Conservation (phyloP, 2,888 invertebrate species). For the Psylliodes chrysocephalus region DNA sequence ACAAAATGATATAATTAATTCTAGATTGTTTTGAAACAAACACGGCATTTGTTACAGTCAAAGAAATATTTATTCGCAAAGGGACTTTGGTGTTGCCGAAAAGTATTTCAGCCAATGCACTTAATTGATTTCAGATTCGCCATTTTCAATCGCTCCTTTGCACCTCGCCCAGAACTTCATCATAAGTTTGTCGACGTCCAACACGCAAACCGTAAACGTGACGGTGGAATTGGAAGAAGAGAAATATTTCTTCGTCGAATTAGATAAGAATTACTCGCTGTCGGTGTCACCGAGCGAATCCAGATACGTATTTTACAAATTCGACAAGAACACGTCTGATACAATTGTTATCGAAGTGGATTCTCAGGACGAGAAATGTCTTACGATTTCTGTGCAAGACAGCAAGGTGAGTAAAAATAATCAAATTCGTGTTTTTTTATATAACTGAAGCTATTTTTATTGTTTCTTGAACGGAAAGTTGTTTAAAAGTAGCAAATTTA, state of each 20-base stretch:
- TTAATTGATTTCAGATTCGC: not conserved
- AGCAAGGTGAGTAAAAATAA: conserved; percentile 75
- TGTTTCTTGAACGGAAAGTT: too few species aligned
- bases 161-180: conserved; percentile 53
- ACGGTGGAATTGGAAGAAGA: conserved; percentile 70
- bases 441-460: too few species aligned
- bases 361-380: conserved; percentile 76
- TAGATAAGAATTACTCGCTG: conserved; percentile 62
- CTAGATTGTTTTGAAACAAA: too few species aligned
- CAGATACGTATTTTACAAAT: conserved; percentile 71
- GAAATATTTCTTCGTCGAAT: conserved; percentile 69
- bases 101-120: too few species aligned
- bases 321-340: conserved; percentile 58
- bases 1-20: too few species aligned
- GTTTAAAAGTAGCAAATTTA: too few species aligned
- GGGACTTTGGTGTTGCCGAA: too few species aligned
- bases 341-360: conserved; percentile 72
- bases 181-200: conserved; percentile 67
- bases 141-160: not conserved
- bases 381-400: conserved; percentile 83
- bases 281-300: conserved; percentile 68
- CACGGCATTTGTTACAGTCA: too few species aligned
- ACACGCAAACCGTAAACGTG: conserved; percentile 69
- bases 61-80: too few species aligned
- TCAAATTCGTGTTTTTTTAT: too few species aligned